Conservation (phyloP, 2,113 vertebrate genomes). For the Corythornis madagascariensis region DNA sequence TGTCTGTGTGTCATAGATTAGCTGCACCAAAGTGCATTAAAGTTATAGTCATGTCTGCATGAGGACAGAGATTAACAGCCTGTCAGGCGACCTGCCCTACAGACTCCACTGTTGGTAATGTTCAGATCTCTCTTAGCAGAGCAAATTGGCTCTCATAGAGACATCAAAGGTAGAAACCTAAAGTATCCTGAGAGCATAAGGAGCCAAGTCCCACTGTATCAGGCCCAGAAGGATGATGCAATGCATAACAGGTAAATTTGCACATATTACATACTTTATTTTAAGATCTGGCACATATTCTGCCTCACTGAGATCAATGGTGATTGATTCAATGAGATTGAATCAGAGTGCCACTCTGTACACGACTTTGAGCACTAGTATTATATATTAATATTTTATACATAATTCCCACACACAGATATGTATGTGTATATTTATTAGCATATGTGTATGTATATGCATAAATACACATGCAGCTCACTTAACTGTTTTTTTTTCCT, state of each 20-base stretch:
- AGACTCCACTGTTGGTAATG: background rate
- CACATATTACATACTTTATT: background rate
- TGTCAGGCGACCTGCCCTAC: background rate
- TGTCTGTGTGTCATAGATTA: background rate
- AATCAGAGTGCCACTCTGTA: background rate
- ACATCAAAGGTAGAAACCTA: background rate
- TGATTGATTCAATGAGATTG: fast-evolving
- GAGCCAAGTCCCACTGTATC: background rate
- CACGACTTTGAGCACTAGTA: background rate
- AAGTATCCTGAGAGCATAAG: background rate
- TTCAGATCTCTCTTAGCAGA: background rate
- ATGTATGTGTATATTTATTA: background rate
- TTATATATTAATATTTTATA: background rate
- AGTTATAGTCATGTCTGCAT: background rate
- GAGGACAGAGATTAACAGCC: background rate
- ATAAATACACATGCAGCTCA: background rate
- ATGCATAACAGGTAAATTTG: background rate
- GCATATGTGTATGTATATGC: background rate
- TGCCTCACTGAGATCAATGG: background rate
- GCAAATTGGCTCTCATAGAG: background rate
- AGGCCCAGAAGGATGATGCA: background rate
- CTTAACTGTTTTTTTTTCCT: background rate
- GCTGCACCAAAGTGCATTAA: background rate
- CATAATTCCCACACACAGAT: background rate
- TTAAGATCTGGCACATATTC: background rate